Evolutionary conservation across 2,888 invertebrate genomes (phyloP), one percentile per base, ranked within the genome.

Genomic region (Parnassius glacialis): DNA sequence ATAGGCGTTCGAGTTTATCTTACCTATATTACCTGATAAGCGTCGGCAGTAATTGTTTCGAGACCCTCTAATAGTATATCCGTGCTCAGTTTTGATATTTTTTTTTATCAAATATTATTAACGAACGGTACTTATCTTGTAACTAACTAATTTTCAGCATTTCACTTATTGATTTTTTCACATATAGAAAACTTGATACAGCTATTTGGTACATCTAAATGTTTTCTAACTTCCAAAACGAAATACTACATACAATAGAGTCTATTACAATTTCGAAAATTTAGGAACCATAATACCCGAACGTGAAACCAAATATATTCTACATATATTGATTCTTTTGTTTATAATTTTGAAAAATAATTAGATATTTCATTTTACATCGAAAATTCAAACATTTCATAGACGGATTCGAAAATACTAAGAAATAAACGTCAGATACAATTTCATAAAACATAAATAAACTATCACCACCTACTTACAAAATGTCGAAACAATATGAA

Each of bases 241-340:
- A 90, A 90, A 85, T 81, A 82, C 88, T 90, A 90, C 87, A 83
- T 86, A 87, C 83, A 88, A 89, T 90, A 91, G 89, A 90, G 85
- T 88, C 88, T 90, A 90, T 90, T 91, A 90, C 89, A 90, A 89
- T 91, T 90, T 91, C 88, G 90, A 91, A 90, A 90, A 91, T 90
- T 91, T 91, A 91, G 91, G 91, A 91, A 91, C 91, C 90, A 89
- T 90, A 91, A 91, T 90, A 91, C 91, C 91, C 90, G 89, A 90
- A 91, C 85, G 85, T 87, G 89, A 83, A 90, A 90, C 88, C 85
- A 74, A 90, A 89, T 77, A 85, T 79, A 79, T 85, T 81, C 83
- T 87, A 87, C 79, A 84, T 86, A 83, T 83, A 86, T 86, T 70
- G 70, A 59, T 77, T 84, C 80, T 79, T 78, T 79, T 79, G 75